Conservation (phyloP, 1,140 invertebrate species). For the Cotesia typhae region DNA sequence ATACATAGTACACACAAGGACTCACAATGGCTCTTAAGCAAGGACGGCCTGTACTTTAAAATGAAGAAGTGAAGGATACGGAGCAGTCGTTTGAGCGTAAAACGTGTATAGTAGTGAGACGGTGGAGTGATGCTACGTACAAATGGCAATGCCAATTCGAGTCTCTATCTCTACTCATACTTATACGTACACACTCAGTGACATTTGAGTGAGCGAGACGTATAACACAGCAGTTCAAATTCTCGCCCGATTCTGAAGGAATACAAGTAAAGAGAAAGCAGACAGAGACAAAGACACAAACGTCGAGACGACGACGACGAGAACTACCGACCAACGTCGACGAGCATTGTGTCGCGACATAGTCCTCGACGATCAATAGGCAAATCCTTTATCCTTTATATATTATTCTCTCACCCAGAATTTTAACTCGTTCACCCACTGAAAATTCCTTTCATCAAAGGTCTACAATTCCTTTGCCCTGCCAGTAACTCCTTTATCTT, state of each 20-base stretch:
- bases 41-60: neutral
- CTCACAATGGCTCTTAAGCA: too few species aligned
- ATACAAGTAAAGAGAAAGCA: neutral
- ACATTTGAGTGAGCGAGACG: slow-evolving; percentile 1
- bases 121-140: neutral
- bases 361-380: slow-evolving; percentile 26
- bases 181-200: too few species aligned
- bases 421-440: slow-evolving; percentile 1
- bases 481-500: too few species aligned
- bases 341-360: slow-evolving; percentile 12
- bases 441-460: too few species aligned
- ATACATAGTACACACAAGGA: slow-evolving; percentile 7
- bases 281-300: neutral
- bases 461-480: too few species aligned
- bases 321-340: neutral
- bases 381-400: slow-evolving; percentile 19
- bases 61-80: slow-evolving; percentile 10
- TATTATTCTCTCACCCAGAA: neutral
- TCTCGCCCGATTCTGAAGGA: slow-evolving; percentile 7
- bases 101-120: neutral
- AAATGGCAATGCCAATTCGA: neutral
- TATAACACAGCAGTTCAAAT: neutral
- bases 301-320: slow-evolving; percentile 1
- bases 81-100: slow-evolving; percentile 1
- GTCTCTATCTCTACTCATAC: too few species aligned